Percentiles rank a stretch among this genome's conserved stretches.
These are phyloP conservation scores for Pammene aurita DNA, from an alignment of 2,888 invertebrate genomes.

Conservation along the genomic window DNA sequence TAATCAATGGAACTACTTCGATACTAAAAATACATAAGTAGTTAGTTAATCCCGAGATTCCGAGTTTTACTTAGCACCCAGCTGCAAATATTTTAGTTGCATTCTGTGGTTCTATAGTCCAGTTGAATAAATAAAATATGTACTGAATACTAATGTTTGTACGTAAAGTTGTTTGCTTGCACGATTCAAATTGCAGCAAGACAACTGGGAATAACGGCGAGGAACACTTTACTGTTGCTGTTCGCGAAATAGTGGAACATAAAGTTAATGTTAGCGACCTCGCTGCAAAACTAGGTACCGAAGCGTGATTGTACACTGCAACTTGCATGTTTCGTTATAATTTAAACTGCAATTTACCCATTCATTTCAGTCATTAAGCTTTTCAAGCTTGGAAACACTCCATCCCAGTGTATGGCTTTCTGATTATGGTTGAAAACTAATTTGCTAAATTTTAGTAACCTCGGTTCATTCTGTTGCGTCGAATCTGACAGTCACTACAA, in stretches of 20 bases:
- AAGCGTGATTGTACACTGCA: conserved; percentile 51
- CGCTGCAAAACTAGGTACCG: conserved; percentile 42
- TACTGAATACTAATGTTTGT: conserved; percentile 42
- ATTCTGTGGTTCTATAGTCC: conserved; percentile 15
- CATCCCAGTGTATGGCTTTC: not conserved
- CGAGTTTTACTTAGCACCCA: not conserved
- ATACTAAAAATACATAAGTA: not conserved
- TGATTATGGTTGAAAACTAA: conserved; percentile 1
- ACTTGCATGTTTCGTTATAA: conserved; percentile 50
- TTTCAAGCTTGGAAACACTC: conserved; percentile 21
- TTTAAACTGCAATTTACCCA: conserved; percentile 44
- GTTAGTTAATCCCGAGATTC: not conserved
- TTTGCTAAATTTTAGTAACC: not conserved
- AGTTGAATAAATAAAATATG: conserved; percentile 38
- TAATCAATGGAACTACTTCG: too few relatives aligned
- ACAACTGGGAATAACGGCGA: conserved; percentile 40
- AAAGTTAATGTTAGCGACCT: conserved; percentile 30
- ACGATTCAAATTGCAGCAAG: conserved; percentile 46
- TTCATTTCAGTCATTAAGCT: conserved; percentile 32
- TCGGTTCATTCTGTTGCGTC: not conserved
- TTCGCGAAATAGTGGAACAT: conserved; percentile 22
- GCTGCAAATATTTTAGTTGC: conserved; percentile 25
- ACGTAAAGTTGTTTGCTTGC: conserved; percentile 43
- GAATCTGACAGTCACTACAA: not conserved
- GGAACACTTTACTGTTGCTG: conserved; percentile 27